Conservation (phyloP, 2,113 vertebrate species). For the Sterrhoptilus dennistouni region DNA sequence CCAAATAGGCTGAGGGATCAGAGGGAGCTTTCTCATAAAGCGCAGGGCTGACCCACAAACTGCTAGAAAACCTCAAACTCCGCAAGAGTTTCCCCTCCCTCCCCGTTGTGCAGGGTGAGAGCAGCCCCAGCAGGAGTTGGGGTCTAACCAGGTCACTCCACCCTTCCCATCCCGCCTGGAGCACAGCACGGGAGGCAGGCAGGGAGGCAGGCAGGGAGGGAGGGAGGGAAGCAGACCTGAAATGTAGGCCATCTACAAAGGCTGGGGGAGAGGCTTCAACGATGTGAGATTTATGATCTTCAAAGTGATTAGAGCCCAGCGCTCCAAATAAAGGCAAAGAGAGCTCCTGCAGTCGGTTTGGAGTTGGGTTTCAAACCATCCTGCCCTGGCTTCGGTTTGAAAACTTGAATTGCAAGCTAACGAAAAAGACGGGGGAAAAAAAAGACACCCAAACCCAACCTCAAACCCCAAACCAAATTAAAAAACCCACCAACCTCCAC, state of each 20-base stretch:
- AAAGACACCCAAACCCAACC: constrained; percentile 10
- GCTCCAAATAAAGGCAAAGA: constrained; percentile 58
- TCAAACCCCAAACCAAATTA: constrained; percentile 59
- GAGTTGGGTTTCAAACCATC: constrained; percentile 47
- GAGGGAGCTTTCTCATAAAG: constrained; percentile 65
- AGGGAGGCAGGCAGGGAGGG: constrained; percentile 55
- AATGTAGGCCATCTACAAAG: constrained; percentile 62
- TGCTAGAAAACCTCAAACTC: constrained; percentile 59
- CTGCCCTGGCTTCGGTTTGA: constrained; percentile 20
- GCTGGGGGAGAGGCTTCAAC: constrained; percentile 43
- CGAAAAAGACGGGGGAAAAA: background rate
- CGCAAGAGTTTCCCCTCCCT: constrained; percentile 38
- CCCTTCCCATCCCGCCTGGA: constrained; percentile 47
- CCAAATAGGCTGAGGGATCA: constrained; percentile 66
- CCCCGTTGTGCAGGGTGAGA: background rate
- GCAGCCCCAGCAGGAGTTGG: constrained; percentile 16
- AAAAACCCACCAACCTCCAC: constrained; percentile 50
- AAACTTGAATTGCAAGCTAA: constrained; percentile 57
- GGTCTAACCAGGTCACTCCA: constrained; percentile 66
- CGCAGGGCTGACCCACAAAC: constrained; percentile 51
- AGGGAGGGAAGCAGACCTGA: constrained; percentile 51
- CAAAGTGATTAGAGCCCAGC: constrained; percentile 60
- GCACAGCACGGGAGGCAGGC: background rate
- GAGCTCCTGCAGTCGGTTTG: constrained; percentile 9
- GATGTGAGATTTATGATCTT: constrained; percentile 62